Percentiles rank a stretch among this genome's conserved stretches.
These are phyloP conservation scores for Pogonognathellus flavescens DNA, from an alignment of 1,140 invertebrate genomes.

Conservation along the genomic window DNA sequence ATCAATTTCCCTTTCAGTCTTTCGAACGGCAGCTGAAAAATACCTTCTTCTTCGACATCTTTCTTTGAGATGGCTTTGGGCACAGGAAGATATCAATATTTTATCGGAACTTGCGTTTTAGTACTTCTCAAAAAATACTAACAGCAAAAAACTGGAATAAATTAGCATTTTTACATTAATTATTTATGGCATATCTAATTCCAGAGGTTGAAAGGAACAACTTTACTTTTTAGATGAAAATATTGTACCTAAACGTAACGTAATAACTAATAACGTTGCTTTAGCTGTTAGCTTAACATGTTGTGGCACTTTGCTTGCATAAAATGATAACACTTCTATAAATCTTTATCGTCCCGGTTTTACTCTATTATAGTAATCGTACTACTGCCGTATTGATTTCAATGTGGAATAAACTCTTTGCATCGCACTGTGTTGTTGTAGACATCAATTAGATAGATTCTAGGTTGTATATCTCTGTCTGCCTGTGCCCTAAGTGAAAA, in stretches of 20 bases:
- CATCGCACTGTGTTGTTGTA: background rate
- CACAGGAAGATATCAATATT: constrained; percentile 7
- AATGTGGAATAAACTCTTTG: constrained; percentile 13
- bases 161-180: background rate
- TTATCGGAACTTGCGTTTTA: background rate
- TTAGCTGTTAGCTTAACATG: too few relatives aligned
- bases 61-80: background rate
- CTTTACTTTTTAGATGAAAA: too few relatives aligned
- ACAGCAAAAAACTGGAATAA: too few relatives aligned
- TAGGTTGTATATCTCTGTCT: constrained; percentile 34
- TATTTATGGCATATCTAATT: background rate
- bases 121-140: too few relatives aligned
- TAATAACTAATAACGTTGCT: too few relatives aligned
- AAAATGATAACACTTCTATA: too few relatives aligned
- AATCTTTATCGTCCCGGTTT: too few relatives aligned
- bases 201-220: too few relatives aligned
- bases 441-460: constrained; percentile 36
- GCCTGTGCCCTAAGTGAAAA: background rate
- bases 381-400: constrained; percentile 29
- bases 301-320: too few relatives aligned
- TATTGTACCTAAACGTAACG: too few relatives aligned
- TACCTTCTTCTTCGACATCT: too few relatives aligned
- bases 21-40: constrained; percentile 2
- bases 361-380: too few relatives aligned
- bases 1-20: background rate